These are phyloP conservation scores for Drosophila punjabiensis DNA, from an alignment of 1,140 invertebrate genomes.

Conservation along the genomic window DNA sequence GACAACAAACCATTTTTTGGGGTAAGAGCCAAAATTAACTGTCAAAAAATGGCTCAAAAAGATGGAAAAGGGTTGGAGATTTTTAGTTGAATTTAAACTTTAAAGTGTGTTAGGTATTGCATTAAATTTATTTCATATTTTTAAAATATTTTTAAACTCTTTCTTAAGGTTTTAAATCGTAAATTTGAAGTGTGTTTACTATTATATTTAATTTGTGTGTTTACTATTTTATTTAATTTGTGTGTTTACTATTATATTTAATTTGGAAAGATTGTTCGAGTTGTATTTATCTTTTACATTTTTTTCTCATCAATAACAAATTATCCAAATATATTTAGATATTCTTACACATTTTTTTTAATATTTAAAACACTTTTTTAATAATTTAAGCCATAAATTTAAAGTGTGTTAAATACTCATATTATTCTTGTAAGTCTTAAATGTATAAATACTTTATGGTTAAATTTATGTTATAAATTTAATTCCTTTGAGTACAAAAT, in stretches of 20 bases:
- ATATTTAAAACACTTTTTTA: too few relatives aligned
- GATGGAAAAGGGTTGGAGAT: not conserved
- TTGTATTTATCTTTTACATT: too few relatives aligned
- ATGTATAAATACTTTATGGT: too few relatives aligned
- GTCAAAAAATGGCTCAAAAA: not conserved
- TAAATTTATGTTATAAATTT: too few relatives aligned
- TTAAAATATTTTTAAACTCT: not conserved
- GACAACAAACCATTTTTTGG: slow-evolving; percentile 17
- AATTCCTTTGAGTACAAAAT: too few relatives aligned
- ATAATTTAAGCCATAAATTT: too few relatives aligned
- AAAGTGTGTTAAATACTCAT: not conserved
- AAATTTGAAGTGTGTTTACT: not conserved
- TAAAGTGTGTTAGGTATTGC: not conserved
- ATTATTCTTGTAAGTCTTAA: too few relatives aligned
- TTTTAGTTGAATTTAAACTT: not conserved
- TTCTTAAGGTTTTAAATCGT: not conserved
- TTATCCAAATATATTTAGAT: too few relatives aligned
- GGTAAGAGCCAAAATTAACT: slow-evolving; percentile 27
- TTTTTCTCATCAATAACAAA: too few relatives aligned
- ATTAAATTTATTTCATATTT: not conserved
- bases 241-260: not conserved
- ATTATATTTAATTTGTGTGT: not conserved
- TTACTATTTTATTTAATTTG: too few relatives aligned
- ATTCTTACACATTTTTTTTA: too few relatives aligned
- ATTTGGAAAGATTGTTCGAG: too few relatives aligned